phyloP scores from a whole-genome alignment of 2,113 vertebrate species.

The Festucalex cinctus region DNA sequence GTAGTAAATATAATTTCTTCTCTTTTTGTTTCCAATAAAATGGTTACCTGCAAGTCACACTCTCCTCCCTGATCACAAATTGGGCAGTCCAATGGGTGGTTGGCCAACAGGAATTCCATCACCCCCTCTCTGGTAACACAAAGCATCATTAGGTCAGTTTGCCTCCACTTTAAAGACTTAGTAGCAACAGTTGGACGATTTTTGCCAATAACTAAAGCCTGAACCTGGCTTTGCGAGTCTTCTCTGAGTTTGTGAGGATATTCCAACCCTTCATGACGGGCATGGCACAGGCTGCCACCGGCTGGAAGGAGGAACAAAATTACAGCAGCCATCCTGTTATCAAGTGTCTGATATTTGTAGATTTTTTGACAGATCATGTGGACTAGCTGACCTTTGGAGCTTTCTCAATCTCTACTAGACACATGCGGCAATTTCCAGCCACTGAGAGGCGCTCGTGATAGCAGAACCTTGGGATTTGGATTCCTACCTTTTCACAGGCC shows the following conservation, averaged over 20 bases:
- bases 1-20: not conserved
- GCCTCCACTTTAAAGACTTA: not conserved
- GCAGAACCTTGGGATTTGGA: conserved; percentile 98
- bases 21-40: not conserved
- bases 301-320: conserved; percentile 62
- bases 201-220: not conserved
- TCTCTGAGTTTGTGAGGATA: conserved; percentile 96
- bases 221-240: conserved; percentile 95
- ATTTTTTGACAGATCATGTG: not conserved
- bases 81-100: conserved; percentile 96
- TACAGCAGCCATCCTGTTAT: not conserved
- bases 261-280: conserved; percentile 99
- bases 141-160: not conserved
- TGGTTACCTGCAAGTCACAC: conserved; percentile 91
- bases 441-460: conserved; percentile 96
- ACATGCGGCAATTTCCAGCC: conserved; percentile 98
- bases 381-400: conserved; percentile 84
- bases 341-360: not conserved
- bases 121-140: conserved; percentile 86
- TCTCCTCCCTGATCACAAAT: conserved; percentile 99
- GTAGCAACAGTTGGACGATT: not conserved
- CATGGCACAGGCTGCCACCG: conserved; percentile 98
- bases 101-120: conserved; percentile 97
- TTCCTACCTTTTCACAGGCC: conserved; percentile 93
- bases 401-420: conserved; percentile 96